Percentiles rank a stretch among this genome's conserved stretches.
Evolutionary conservation across 2,797 vertebrate genomes (phyloP).

Genomic region (Coracias cyanogaster): DNA sequence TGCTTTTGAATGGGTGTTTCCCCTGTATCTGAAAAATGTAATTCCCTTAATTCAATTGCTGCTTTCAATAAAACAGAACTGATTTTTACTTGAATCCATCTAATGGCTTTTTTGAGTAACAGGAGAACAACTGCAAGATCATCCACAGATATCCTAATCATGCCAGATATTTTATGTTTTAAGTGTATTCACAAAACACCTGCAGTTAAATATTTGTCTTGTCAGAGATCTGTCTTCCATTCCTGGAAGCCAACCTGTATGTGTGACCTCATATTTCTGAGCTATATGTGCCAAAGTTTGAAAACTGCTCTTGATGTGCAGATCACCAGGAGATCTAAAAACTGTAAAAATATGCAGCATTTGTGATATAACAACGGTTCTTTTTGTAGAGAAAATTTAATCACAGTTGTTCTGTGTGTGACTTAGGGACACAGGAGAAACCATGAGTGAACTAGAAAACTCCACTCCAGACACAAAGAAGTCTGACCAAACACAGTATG

Average conservation of each 20-base stretch:
- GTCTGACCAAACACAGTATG: neutral
- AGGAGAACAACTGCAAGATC: neutral
- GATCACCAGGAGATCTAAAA: neutral
- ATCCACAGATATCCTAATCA: neutral
- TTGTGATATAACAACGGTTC: neutral
- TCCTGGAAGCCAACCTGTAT: neutral
- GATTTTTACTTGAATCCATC: neutral
- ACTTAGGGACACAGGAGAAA: neutral
- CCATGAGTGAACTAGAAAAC: neutral
- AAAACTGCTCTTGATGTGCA: neutral
- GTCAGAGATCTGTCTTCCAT: neutral
- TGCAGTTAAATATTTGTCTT: neutral
- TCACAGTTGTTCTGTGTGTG: neutral
- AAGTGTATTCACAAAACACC: neutral
- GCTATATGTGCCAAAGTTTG: neutral
- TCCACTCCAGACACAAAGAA: neutral
- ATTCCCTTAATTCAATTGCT: neutral
- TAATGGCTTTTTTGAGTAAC: neutral
- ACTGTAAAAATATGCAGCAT: neutral
- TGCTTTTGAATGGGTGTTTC: neutral
- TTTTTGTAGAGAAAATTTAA: neutral
- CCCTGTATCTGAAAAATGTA: neutral
- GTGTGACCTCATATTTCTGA: neutral
- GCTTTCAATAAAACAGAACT: neutral
- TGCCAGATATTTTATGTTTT: neutral